Base-by-base conservation (phyloP, 1,140 invertebrate genomes). In the Papilio helenus region DNA sequence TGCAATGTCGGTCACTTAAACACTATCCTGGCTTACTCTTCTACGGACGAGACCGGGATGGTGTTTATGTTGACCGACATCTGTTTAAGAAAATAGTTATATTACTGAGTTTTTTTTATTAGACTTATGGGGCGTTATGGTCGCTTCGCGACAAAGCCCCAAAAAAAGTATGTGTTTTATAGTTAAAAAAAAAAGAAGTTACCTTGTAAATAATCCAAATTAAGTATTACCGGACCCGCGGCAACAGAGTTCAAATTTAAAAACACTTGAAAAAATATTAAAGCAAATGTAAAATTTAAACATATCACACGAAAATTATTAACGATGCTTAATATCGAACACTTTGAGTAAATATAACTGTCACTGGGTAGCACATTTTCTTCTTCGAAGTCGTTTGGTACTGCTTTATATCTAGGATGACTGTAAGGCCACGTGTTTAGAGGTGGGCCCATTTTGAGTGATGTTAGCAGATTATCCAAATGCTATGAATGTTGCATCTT, bases 201-300 rank as follows among this genome's bases (percentile, higher is more conserved):
- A 93, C 92, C 92, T 93, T 92, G 92, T 79, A 91, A 85, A 86
- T 93, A 93, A 85, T 92, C 87, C 90, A 92, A 80, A 82, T 88
- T 93, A 18, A 93, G 81, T 72, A 92, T 82, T 51, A 94, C 91
- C 26, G 92, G 92, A 0, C 91, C 90, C 18, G 91, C 92, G 18
- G 79, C 82, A 9, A 89, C 92, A 29, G 81, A 85, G 83, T 84
- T 87, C 68, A 89, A 84, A 82, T 81, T 85, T 49, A 89, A 79
- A 26, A 90, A 81, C 76, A 89, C 82, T 86, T 92, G 88, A 20
- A 91, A 79, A 14, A 93, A 65, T 68, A 93, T 79, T 42, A 90
- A 79, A 0, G 83, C 84, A 72, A 89, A 84, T 42, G 89, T 89
- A 79, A 88, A 89, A 80, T 89, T 91, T 39, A 90, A 79, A 80